phyloP scores from a whole-genome alignment of 2,113 vertebrate species.

The Tachysurus vachellii region DNA sequence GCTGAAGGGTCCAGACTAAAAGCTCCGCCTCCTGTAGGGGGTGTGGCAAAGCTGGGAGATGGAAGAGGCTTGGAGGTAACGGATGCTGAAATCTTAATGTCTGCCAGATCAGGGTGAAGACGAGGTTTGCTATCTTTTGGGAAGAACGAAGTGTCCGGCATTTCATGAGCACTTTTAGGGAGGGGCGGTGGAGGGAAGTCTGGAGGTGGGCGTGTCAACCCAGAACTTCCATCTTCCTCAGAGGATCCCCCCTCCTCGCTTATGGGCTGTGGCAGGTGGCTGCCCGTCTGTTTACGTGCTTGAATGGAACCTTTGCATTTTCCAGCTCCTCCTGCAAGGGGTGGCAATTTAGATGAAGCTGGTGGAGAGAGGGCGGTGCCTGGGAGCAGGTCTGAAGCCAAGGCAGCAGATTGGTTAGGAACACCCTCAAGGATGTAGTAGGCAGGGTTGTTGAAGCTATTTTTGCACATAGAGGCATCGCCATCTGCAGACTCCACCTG shows the following conservation, averaged over 20 bases:
- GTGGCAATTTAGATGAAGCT: constrained; percentile 63
- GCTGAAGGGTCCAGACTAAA: constrained; percentile 64
- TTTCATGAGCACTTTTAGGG: constrained; percentile 78
- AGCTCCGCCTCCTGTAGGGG: constrained; percentile 62
- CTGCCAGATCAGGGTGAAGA: constrained; percentile 70
- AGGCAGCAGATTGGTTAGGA: constrained; percentile 82
- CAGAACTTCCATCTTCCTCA: constrained; percentile 76
- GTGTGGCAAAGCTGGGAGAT: constrained; percentile 43
- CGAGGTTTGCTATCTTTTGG: constrained; percentile 66
- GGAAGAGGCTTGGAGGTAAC: constrained; percentile 43
- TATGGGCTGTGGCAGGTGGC: constrained; percentile 62
- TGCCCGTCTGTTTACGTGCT: constrained; percentile 61
- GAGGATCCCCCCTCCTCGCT: constrained; percentile 82
- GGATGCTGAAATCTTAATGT: constrained; percentile 64
- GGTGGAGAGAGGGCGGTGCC: constrained; percentile 58
- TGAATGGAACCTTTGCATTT: constrained; percentile 71
- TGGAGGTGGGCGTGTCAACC: constrained; percentile 78
- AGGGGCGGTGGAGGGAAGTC: constrained; percentile 87
- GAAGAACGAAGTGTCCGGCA: constrained; percentile 67
- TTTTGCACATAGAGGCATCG: constrained; percentile 77
- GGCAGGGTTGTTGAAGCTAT: constrained; percentile 96
- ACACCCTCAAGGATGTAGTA: constrained; percentile 96
- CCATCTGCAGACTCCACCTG: constrained; percentile 72
- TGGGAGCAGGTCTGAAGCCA: constrained; percentile 71
- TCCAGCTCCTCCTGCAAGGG: constrained; percentile 48